These are phyloP conservation scores for Nasonia vitripennis DNA, from an alignment of 1,140 invertebrate species.

Conservation along the genomic window DNA sequence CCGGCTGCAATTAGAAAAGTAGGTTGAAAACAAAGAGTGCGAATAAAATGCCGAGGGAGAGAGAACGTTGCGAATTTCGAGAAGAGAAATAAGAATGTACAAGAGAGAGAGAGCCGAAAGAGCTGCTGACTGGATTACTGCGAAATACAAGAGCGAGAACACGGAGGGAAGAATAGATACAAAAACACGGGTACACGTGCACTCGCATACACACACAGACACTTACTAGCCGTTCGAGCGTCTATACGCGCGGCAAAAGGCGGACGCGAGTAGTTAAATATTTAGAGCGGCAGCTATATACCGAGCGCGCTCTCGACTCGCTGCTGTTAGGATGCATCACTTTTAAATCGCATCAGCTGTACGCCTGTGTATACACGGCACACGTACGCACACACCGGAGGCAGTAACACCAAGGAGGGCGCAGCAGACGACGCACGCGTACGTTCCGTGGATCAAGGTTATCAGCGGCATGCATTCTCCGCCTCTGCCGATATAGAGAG, in stretches of 20 bases:
- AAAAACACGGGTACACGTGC: background rate
- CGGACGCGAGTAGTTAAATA: conserved; percentile 10
- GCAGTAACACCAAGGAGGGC: background rate
- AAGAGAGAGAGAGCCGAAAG: no score
- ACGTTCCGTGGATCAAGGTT: background rate
- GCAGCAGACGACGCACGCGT: background rate
- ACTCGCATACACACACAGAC: background rate
- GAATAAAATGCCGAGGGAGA: background rate
- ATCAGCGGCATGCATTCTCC: background rate
- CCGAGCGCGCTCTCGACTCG: background rate
- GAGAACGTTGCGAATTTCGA: background rate
- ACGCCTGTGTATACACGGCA: background rate
- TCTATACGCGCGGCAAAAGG: background rate
- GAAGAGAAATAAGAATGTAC: background rate
- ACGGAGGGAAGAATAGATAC: background rate
- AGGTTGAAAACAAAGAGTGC: background rate
- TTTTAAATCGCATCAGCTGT: background rate
- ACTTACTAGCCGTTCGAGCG: background rate
- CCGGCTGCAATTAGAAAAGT: background rate
- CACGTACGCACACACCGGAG: no score
- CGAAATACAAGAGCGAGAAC: background rate
- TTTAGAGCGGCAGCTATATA: background rate
- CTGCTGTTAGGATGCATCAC: background rate
- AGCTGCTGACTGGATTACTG: background rate
- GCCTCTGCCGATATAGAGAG: background rate